Evolutionary conservation across 2,888 invertebrate species (phyloP).

Genomic region (Xestia c-nigrum): DNA sequence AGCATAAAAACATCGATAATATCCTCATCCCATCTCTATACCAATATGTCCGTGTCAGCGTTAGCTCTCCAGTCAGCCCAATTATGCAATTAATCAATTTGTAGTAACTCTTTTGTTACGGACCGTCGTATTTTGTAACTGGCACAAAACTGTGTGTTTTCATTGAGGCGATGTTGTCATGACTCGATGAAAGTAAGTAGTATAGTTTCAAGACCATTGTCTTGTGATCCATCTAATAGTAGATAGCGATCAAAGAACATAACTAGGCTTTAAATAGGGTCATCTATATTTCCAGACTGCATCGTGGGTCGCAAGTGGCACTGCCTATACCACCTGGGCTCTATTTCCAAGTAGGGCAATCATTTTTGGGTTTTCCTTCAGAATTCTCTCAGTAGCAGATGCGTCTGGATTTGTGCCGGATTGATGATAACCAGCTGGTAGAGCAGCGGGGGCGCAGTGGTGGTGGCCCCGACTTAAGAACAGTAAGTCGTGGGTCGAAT

Average conservation of each 20-base stretch:
- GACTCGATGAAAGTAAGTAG: not conserved
- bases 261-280: not conserved
- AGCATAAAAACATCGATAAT: slow-evolving; percentile 48
- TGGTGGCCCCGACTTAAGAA: too few relatives aligned
- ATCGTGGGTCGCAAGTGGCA: too few relatives aligned
- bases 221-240: slow-evolving; percentile 14
- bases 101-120: slow-evolving; percentile 77
- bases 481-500: too few relatives aligned
- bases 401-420: too few relatives aligned
- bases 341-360: too few relatives aligned
- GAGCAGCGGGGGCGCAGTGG: too few relatives aligned
- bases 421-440: too few relatives aligned
- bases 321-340: too few relatives aligned
- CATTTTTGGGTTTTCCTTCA: too few relatives aligned
- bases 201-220: slow-evolving; percentile 12
- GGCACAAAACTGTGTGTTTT: not conserved
- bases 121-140: slow-evolving; percentile 41
- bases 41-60: slow-evolving; percentile 32
- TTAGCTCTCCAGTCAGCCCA: slow-evolving; percentile 62
- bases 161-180: slow-evolving; percentile 19
- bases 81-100: slow-evolving; percentile 86
- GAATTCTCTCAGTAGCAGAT: too few relatives aligned
- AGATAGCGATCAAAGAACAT: not conserved
- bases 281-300: too few relatives aligned
- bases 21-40: slow-evolving; percentile 41